Evolutionary conservation across 2,888 invertebrate species (phyloP), one percentile per base, ranked within the genome.

Genomic region (Spialia ferax): DNA sequence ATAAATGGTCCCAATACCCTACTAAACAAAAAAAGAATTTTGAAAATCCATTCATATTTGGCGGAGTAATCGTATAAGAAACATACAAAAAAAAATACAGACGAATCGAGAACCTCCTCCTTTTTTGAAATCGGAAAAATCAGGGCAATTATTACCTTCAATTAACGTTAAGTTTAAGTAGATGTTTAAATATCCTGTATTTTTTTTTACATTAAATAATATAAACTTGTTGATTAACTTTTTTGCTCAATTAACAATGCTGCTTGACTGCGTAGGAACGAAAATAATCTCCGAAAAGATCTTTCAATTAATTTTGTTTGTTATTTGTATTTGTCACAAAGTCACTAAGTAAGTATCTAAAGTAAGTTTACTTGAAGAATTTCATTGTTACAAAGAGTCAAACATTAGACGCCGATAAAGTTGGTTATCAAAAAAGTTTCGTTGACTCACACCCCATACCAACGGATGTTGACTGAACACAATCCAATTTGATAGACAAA

Each of bases 361-460:
- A 26, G 45, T 22, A 45, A 45, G 6, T 45, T 0, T 48, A 61
- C 48, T 61, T 50, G 48, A 6, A 48, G 60, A 48, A 48, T 32
- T 61, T 61, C 29, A 61, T 48, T 22, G 61, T 11, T 32, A 61
- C 61, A 61, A 61, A 61, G 61, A 61, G 48, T 61, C 50, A 50
- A 61, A 48, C 29, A 32, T 50, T 48, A 48, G 61, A 32, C 32
- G 32, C 20, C 32, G 32, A 29, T 45, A 61, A 61, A 61, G 48
- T 61, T 48, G 48, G 13, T 61, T 61, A 61, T 61, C 60, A 61
- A 48, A 61, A 61, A 61, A 61, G 48, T 61, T 61, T 61, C 29
- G 18, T 48, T 61, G 48, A 61, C 29, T 61, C 18, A 15, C 29
- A 61, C 18, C 45, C 26, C 23, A 8, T 38, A 48, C 10, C 59